Percentiles rank a stretch among this genome's conserved stretches.
Evolutionary conservation across 2,888 invertebrate species (phyloP).

Genomic region (Leucophora obtusa): DNA sequence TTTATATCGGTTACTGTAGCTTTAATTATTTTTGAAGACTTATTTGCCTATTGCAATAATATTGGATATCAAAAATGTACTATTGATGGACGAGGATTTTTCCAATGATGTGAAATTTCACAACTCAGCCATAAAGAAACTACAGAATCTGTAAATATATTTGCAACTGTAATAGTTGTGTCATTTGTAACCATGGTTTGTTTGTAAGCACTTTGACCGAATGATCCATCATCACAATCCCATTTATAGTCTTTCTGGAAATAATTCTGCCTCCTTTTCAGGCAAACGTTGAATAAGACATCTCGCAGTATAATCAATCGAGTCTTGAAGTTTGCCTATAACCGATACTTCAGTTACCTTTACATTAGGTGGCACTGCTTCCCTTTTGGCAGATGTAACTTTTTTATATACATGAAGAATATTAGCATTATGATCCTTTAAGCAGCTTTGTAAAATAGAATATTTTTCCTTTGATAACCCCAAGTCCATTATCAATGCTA

Average conservation of each 20-base stretch:
- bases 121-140: constrained; percentile 27
- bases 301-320: neutral
- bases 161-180: constrained; percentile 28
- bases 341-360: neutral
- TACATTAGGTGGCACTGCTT: no score
- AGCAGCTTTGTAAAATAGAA: neutral
- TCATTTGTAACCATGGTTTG: constrained; percentile 13
- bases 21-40: no score
- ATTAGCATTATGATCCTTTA: no score
- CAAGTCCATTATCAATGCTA: constrained; percentile 13
- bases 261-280: neutral
- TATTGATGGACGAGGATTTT: constrained; percentile 16
- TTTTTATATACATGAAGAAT: no score
- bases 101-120: constrained; percentile 21
- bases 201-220: constrained; percentile 29
- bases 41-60: no score
- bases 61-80: no score
- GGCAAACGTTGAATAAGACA: no score
- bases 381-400: no score
- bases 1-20: no score
- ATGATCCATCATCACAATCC: constrained; percentile 15
- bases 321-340: neutral
- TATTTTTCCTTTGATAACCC: constrained; percentile 16
- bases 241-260: neutral
- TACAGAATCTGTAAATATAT: constrained; percentile 18